phyloP scores from a whole-genome alignment of 2,113 vertebrate species.

The Psammodynastes pulverulentus region DNA sequence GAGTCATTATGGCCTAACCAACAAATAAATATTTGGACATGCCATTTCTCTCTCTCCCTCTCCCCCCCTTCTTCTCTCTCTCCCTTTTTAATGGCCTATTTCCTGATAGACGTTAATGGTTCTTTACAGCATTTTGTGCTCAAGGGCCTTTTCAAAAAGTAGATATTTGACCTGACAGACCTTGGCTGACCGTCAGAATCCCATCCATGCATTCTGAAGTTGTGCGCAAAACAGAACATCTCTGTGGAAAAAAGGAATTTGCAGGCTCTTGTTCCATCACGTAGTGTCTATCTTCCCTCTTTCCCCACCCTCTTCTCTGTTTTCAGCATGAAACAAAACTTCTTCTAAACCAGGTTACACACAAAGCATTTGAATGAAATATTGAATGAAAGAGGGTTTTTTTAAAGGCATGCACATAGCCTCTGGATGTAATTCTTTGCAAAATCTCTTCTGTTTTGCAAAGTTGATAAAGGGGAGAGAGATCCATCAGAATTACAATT shows the following conservation, averaged over 20 bases:
- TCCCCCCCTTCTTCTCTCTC: neutral
- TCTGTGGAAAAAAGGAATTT: conserved; percentile 17
- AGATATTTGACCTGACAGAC: conserved; percentile 50
- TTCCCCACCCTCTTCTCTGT: neutral
- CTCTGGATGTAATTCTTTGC: neutral
- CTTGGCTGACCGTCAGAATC: conserved; percentile 48
- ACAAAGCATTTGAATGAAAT: conserved; percentile 4
- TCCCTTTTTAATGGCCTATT: conserved; percentile 32
- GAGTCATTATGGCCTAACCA: conserved; percentile 44
- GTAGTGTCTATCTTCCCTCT: neutral
- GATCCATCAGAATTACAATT: neutral
- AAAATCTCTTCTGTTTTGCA: neutral
- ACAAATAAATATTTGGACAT: conserved; percentile 50
- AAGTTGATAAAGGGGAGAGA: neutral
- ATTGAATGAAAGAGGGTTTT: neutral
- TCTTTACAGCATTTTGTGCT: conserved; percentile 50
- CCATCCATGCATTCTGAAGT: neutral
- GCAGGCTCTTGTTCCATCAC: conserved; percentile 44
- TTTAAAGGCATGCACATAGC: neutral
- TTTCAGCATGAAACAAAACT: neutral
- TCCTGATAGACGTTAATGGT: conserved; percentile 39
- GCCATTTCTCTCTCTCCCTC: neutral
- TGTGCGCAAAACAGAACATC: neutral
- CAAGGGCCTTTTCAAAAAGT: conserved; percentile 32
- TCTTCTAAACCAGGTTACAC: conserved; percentile 9